Evolutionary conservation across 2,113 vertebrate genomes (phyloP), one percentile per base, ranked within the genome.

Genomic region (Leucopsar rothschildi): DNA sequence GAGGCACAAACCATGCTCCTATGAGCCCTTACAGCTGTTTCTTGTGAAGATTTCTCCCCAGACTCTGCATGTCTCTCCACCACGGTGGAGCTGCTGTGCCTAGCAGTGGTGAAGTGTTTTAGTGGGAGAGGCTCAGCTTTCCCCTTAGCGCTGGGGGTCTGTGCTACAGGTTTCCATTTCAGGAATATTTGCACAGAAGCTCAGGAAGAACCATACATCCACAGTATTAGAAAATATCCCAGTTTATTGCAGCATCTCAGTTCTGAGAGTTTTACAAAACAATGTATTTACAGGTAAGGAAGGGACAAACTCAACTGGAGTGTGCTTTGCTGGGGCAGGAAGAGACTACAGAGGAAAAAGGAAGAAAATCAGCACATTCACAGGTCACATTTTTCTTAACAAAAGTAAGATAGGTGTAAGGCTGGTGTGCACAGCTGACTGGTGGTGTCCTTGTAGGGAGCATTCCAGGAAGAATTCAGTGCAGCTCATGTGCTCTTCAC

Each of bases 241-340:
- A 22, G 53, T 97, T 97, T 97, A 97, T 92, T 94, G 33, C 77
- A 83, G 68, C 42, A 10, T 93, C 35, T 90, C 65, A 37, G n/a
- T 86, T 88, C 72, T 63, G 3, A 27, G 71, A 37, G 42, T 73
- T 86, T 86, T 96, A 95, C 57, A 91, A 96, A 96, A 96, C 31
- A 39, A 35, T 15, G n/a, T 96, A 96, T 96, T 95, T 97, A 97
- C 94, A 97, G 72, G 35, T 22, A 35, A 66, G 57, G 57, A 61
- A 9, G 27, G 47, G 45, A 49, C 4, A 14, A 44, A 49, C 52
- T 17, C 33, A 4, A 2, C 1, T 12, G 86, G 59, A 88, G 59
- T 20, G 71, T 45, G 56, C 59, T 49, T 66, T 60, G 13, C 21
- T 47, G 15, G 22, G 66, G 50, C n/a, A 63, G 68, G 70, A 61